A percentile compares a stretch with the other conserved stretches of the same genome.
Conservation (phyloP, 2,113 vertebrate species). For the Chaetura pelagica region DNA sequence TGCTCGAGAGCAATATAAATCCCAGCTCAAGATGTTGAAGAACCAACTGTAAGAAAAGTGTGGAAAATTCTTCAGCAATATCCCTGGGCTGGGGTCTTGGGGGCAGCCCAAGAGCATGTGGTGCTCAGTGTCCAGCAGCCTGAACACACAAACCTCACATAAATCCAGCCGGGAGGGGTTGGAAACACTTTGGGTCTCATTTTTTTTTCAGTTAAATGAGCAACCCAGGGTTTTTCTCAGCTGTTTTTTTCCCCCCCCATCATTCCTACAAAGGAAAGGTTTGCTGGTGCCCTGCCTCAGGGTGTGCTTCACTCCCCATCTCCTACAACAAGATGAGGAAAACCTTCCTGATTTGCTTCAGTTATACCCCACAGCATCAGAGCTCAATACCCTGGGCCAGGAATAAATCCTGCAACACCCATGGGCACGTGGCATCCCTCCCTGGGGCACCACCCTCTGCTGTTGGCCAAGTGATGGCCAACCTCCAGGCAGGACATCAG, state of each 20-base stretch:
- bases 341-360: neutral
- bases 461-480: neutral
- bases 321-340: neutral
- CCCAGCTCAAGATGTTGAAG: neutral
- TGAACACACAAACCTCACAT: neutral
- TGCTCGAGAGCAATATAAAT: conserved; percentile 33
- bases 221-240: neutral
- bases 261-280: neutral
- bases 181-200: neutral
- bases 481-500: neutral
- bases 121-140: neutral
- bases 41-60: neutral
- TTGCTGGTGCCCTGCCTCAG: neutral
- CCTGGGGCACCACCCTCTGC: neutral
- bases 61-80: neutral
- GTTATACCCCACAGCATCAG: neutral
- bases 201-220: neutral
- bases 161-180: neutral
- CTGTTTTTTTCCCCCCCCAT: neutral
- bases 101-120: neutral
- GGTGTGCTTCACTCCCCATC: neutral
- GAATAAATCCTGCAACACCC: neutral
- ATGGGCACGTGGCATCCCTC: neutral
- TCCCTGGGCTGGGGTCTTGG: neutral
- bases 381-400: neutral